Conservation (phyloP, 2,888 invertebrate species). For the Amiota communis region DNA sequence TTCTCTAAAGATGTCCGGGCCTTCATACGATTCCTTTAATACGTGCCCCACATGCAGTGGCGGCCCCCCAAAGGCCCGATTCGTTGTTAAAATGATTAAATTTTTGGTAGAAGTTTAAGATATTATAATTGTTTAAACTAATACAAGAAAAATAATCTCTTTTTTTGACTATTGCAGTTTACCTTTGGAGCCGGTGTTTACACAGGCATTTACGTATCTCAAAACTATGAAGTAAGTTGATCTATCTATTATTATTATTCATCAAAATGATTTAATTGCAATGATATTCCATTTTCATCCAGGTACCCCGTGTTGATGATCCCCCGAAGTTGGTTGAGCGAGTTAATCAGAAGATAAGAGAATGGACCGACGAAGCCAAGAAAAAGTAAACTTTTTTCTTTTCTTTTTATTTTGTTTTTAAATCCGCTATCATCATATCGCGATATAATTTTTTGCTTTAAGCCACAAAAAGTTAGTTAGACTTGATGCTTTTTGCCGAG, state of each 20-base stretch:
- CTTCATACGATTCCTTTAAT: too few species aligned
- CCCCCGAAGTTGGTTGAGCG: slow-evolving; percentile 82
- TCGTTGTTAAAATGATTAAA: not conserved
- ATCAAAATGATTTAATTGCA: slow-evolving; percentile 12
- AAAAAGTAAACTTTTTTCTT: slow-evolving; percentile 74
- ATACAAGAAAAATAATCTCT: too few species aligned
- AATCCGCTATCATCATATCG: too few species aligned
- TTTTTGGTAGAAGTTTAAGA: not conserved
- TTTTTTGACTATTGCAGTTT: slow-evolving; percentile 74
- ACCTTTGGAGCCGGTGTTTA: slow-evolving; percentile 81
- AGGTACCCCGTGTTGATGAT: slow-evolving; percentile 91
- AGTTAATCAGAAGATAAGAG: slow-evolving; percentile 53
- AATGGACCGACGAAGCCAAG: slow-evolving; percentile 76
- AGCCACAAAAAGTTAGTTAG: too few species aligned
- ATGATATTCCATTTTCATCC: slow-evolving; percentile 55
- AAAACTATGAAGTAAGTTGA: slow-evolving; percentile 81
- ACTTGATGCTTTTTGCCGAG: not conserved
- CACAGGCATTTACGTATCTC: slow-evolving; percentile 81
- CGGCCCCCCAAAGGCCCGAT: not conserved
- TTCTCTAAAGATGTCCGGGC: too few species aligned
- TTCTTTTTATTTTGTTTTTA: too few species aligned
- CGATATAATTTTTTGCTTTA: too few species aligned
- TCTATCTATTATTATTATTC: not conserved
- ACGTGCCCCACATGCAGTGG: not conserved
- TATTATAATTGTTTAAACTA: not conserved